Percentiles rank a stretch among this genome's conserved stretches.
phyloP scores from a whole-genome alignment of 2,888 invertebrate genomes.

The Linnaemya tessellans region DNA sequence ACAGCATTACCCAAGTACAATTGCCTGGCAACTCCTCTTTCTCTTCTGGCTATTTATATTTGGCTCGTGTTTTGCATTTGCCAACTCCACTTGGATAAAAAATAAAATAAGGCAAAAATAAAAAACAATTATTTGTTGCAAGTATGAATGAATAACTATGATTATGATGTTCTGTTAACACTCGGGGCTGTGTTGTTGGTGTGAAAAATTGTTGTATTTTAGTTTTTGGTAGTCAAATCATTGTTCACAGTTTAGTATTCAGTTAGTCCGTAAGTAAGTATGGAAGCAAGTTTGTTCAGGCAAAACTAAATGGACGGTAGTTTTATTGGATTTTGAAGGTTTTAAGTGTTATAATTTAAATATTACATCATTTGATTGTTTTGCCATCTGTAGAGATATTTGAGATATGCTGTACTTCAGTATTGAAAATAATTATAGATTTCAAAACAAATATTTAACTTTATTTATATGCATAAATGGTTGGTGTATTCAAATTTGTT shows the following conservation, averaged over 20 bases:
- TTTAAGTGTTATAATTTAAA: constrained; percentile 64
- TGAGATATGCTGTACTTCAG: not conserved
- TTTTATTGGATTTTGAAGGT: constrained; percentile 51
- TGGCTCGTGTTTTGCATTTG: constrained; percentile 59
- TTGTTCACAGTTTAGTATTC: constrained; percentile 21
- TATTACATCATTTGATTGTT: constrained; percentile 65
- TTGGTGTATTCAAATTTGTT: not conserved
- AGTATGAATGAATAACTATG: constrained; percentile 62
- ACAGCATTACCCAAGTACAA: too few relatives aligned
- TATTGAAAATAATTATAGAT: constrained; percentile 56
- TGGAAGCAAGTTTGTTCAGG: too few relatives aligned
- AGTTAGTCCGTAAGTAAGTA: not conserved
- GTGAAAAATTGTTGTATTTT: constrained; percentile 63
- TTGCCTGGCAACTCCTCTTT: constrained; percentile 23
- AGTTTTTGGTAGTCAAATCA: constrained; percentile 44
- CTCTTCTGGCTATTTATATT: constrained; percentile 2
- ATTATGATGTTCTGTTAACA: constrained; percentile 71
- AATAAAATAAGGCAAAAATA: constrained; percentile 5
- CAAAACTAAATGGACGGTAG: not conserved
- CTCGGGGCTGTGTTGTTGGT: constrained; percentile 61
- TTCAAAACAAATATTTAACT: constrained; percentile 47
- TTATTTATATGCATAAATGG: constrained; percentile 9
- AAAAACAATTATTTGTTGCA: constrained; percentile 41
- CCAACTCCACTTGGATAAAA: constrained; percentile 19
- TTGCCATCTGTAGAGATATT: constrained; percentile 26